These are phyloP conservation scores for Drosophila watanabei DNA, from an alignment of 1,140 invertebrate species.

Conservation along the genomic window DNA sequence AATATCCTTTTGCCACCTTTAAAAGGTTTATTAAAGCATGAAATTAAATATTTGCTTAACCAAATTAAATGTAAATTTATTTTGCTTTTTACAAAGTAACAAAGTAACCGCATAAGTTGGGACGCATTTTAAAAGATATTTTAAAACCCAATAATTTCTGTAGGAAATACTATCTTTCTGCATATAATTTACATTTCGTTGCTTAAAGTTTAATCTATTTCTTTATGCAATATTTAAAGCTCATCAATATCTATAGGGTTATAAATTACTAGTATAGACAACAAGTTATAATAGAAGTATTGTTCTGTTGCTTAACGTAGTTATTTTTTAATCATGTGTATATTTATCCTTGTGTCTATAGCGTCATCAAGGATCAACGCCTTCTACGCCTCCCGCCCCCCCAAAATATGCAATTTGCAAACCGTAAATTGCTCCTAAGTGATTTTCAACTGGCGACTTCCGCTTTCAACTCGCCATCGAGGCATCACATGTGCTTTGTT, in stretches of 20 bases:
- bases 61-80: no score
- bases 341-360: not conserved
- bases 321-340: not conserved
- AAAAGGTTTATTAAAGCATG: no score
- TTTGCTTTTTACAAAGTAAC: no score
- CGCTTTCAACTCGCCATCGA: constrained; percentile 43
- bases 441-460: constrained; percentile 68
- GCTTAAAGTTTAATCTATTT: not conserved
- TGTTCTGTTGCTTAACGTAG: not conserved
- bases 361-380: not conserved
- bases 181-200: not conserved
- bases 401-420: constrained; percentile 26
- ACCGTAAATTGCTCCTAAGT: constrained; percentile 74
- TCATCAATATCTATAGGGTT: no score
- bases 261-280: not conserved
- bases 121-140: no score
- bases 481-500: constrained; percentile 52
- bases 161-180: not conserved
- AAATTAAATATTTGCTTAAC: no score
- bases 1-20: no score
- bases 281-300: not conserved
- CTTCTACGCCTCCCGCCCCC: no score
- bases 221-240: no score
- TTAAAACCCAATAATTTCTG: no score
- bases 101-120: no score